Evolutionary conservation across 2,113 vertebrate species (phyloP).

Genomic region (Corythornis vintsioides): DNA sequence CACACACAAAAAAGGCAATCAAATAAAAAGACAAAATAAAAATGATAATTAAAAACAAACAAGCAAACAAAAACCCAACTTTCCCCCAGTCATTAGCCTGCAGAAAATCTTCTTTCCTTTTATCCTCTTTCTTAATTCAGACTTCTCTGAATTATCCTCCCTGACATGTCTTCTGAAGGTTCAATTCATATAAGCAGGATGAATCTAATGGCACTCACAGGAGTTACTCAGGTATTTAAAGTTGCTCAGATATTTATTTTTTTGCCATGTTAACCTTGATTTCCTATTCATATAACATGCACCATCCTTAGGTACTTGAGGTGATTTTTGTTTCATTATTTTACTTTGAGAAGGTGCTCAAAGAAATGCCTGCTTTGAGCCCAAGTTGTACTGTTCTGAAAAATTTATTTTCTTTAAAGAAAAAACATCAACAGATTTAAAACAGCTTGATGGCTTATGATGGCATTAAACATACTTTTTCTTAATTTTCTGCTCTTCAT

Average conservation of each 20-base stretch:
- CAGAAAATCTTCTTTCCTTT: not conserved
- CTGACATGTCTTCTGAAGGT: not conserved
- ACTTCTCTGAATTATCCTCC: not conserved
- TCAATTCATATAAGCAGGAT: not conserved
- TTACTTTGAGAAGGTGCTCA: not conserved
- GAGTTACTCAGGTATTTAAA: not conserved
- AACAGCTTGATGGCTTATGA: not conserved
- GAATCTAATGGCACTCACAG: not conserved
- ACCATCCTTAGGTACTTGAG: not conserved
- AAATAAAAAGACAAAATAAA: too few species aligned
- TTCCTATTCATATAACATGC: not conserved
- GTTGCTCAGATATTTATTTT: not conserved
- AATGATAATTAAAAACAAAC: too few species aligned
- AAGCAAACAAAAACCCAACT: too few species aligned
- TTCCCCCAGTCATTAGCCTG: not conserved
- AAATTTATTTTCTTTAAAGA: not conserved
- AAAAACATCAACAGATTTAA: not conserved
- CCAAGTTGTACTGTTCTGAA: not conserved
- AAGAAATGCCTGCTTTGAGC: not conserved
- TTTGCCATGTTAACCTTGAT: not conserved
- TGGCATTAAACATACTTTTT: not conserved
- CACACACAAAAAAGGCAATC: too few species aligned
- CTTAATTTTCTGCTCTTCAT: not conserved
- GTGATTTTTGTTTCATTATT: conserved; percentile 1
- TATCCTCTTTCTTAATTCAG: not conserved